A percentile compares a stretch with the other conserved stretches of the same genome.
These are phyloP conservation scores for Anguilla obscura DNA, from an alignment of 2,797 vertebrate species.

Conservation along the genomic window DNA sequence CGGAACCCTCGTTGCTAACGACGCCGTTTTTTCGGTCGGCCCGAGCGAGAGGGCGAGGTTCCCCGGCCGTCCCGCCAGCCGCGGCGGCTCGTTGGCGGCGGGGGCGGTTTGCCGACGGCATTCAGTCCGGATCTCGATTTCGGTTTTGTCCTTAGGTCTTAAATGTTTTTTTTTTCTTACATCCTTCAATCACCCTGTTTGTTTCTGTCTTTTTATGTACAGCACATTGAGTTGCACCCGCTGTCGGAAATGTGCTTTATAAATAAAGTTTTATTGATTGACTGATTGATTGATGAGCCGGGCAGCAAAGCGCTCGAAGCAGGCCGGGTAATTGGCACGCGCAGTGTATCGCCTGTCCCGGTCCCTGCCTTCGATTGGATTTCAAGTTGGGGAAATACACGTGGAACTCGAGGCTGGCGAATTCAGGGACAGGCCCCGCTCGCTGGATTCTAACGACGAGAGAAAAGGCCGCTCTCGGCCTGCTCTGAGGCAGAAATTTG, in stretches of 20 bases:
- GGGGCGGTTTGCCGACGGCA: slow-evolving; percentile 18
- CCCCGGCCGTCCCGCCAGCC: slow-evolving; percentile 9
- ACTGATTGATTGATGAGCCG: slow-evolving; percentile 3
- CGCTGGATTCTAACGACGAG: not conserved
- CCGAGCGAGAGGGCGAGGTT: not conserved
- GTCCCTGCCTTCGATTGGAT: slow-evolving; percentile 12
- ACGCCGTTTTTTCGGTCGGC: not conserved
- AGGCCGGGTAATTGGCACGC: slow-evolving; percentile 16
- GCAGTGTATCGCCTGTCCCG: not conserved
- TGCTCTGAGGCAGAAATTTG: not conserved
- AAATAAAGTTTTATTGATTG: no score
- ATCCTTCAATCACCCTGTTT: no score
- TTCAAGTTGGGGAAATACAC: slow-evolving; percentile 37
- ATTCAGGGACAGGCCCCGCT: not conserved
- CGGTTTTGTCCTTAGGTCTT: no score
- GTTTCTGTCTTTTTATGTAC: no score
- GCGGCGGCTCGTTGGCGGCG: not conserved
- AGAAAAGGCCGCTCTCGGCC: not conserved
- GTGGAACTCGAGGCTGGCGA: slow-evolving; percentile 29
- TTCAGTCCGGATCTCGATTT: slow-evolving; percentile 17
- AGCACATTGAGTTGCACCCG: no score
- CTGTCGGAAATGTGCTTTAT: no score
- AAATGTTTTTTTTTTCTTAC: no score
- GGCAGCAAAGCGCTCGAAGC: slow-evolving; percentile 33
- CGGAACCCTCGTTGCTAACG: not conserved